A percentile compares a stretch with the other conserved stretches of the same genome.
These are phyloP conservation scores for Drepanosiphum platanoidis DNA, from an alignment of 2,888 invertebrate genomes.

Conservation along the genomic window DNA sequence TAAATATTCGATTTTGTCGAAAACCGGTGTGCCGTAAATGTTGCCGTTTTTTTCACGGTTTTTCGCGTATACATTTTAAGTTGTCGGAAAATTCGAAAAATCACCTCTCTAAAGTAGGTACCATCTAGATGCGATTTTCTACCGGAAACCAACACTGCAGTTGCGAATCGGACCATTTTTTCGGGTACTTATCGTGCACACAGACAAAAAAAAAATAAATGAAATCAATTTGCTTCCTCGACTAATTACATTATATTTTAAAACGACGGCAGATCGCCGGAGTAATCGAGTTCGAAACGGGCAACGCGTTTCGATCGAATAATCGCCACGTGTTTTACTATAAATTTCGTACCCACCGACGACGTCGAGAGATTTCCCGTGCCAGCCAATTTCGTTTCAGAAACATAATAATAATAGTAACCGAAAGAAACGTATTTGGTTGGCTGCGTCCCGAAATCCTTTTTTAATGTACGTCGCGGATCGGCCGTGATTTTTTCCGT, in stretches of 20 bases:
- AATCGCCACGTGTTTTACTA: not conserved
- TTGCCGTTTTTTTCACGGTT: too few species aligned
- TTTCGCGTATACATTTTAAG: too few species aligned
- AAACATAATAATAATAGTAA: not conserved
- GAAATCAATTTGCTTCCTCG: constrained; percentile 4
- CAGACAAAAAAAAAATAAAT: constrained; percentile 1
- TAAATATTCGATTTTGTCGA: too few species aligned
- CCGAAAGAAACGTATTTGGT: not conserved
- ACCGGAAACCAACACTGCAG: too few species aligned
- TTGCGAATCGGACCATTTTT: too few species aligned
- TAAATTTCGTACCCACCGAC: not conserved
- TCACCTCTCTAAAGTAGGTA: too few species aligned
- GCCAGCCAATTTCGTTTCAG: not conserved
- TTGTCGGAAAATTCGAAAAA: too few species aligned
- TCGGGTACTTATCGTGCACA: too few species aligned
- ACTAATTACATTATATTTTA: constrained; percentile 28
- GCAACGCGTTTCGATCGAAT: not conserved
- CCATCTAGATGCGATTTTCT: too few species aligned
- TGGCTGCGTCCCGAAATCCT: not conserved
- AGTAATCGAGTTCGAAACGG: not conserved
- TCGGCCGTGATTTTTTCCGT: not conserved
- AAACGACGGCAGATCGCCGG: constrained; percentile 12
- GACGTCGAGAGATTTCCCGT: not conserved
- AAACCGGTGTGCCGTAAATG: too few species aligned
- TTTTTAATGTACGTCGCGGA: not conserved